Evolutionary conservation across 2,113 vertebrate genomes (phyloP).

Genomic region (Mus spicilegus): DNA sequence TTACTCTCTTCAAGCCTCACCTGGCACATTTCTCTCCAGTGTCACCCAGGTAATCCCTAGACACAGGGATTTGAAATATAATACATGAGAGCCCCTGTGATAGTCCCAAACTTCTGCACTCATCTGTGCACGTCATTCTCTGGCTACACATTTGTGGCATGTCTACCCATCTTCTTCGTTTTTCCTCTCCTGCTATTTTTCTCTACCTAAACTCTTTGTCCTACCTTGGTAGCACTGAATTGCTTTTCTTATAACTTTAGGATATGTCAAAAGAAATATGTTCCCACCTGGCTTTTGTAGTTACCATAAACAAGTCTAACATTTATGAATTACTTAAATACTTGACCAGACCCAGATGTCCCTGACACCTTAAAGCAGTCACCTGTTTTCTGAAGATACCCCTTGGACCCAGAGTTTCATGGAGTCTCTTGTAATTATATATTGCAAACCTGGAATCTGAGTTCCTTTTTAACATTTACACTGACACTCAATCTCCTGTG

Average conservation of each 20-base stretch:
- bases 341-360: background rate
- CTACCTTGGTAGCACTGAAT: background rate
- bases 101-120: background rate
- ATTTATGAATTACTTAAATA: no score
- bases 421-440: background rate
- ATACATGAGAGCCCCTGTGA: background rate
- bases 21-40: background rate
- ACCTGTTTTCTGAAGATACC: background rate
- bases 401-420: background rate
- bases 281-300: background rate
- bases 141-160: background rate
- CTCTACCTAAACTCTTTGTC: background rate
- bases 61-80: background rate
- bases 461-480: background rate
- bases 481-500: background rate
- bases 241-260: background rate
- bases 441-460: background rate
- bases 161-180: background rate
- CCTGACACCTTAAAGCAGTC: background rate
- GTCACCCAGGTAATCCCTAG: background rate
- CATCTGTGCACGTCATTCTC: background rate
- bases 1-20: background rate
- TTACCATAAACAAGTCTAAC: background rate
- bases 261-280: background rate
- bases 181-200: background rate